Conservation (phyloP, 2,113 vertebrate species). For the Isichthys henryi region DNA sequence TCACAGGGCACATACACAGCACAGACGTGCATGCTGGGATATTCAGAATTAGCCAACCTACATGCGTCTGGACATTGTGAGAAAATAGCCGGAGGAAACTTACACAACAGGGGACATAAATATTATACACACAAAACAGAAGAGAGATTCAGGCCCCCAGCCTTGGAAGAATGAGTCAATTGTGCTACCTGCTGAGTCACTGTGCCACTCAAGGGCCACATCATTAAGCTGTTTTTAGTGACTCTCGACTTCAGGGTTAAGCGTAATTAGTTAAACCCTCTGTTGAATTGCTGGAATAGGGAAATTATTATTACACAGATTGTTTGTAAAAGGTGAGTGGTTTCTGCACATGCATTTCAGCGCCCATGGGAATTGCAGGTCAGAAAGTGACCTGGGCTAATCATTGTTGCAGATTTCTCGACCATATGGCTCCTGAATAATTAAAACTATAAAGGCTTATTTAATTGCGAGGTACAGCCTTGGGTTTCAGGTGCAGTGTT, state of each 20-base stretch:
- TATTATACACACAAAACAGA: neutral
- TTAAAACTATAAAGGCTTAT: neutral
- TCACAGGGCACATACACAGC: neutral
- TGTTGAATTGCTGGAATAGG: neutral
- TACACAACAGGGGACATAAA: neutral
- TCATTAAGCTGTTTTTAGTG: neutral
- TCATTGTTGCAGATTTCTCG: slow-evolving; percentile 1
- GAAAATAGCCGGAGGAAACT: neutral
- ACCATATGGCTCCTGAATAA: slow-evolving; percentile 10
- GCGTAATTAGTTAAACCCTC: neutral
- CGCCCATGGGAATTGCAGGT: neutral
- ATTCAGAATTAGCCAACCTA: neutral
- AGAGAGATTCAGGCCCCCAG: neutral
- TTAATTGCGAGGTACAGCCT: neutral
- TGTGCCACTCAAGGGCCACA: neutral
- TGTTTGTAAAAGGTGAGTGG: neutral
- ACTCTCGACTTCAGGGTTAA: neutral
- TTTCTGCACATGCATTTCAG: neutral
- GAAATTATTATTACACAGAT: neutral
- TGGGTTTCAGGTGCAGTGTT: neutral
- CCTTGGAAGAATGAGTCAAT: neutral
- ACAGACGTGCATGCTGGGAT: neutral
- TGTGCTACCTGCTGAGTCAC: neutral
- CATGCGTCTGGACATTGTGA: neutral
- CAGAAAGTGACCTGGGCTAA: neutral